A percentile compares a stretch with the other conserved stretches of the same genome.
phyloP scores from a whole-genome alignment of 2,113 vertebrate genomes.

The Clarias macrocephalus region DNA sequence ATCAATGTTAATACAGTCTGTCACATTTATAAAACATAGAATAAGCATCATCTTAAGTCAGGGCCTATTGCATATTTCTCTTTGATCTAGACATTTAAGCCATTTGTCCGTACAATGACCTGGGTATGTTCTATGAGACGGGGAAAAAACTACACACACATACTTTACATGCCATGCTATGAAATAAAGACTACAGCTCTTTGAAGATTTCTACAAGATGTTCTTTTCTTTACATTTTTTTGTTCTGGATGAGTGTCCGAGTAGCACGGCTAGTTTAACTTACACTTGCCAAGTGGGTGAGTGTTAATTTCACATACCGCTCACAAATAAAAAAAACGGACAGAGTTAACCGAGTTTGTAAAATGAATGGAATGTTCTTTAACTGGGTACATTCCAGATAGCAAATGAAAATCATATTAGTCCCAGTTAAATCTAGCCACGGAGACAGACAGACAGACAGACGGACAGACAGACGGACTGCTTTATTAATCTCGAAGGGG shows the following conservation, averaged over 20 bases:
- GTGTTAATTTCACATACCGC: not conserved
- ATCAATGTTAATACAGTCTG: not conserved
- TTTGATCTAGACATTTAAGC: not conserved
- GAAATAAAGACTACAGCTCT: not conserved
- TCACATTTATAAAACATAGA: not conserved
- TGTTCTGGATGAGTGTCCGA: not conserved
- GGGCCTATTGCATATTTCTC: not conserved
- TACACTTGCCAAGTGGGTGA: not conserved
- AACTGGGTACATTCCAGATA: not conserved
- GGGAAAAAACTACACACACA: not conserved
- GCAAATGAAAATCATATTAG: no score
- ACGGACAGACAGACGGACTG: no score
- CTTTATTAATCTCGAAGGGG: no score
- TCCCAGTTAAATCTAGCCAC: not conserved
- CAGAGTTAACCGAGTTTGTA: not conserved
- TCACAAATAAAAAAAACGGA: not conserved
- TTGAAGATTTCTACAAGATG: not conserved
- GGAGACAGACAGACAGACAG: not conserved
- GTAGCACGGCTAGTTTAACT: not conserved
- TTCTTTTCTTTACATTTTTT: not conserved
- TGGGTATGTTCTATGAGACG: not conserved
- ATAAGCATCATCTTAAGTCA: not conserved
- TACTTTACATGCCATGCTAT: not conserved
- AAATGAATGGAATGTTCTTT: constrained; percentile 6
- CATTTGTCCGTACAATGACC: not conserved